A percentile compares a stretch with the other conserved stretches of the same genome.
phyloP scores from a whole-genome alignment of 2,113 vertebrate species.

The Lichenostomus cassidix region DNA sequence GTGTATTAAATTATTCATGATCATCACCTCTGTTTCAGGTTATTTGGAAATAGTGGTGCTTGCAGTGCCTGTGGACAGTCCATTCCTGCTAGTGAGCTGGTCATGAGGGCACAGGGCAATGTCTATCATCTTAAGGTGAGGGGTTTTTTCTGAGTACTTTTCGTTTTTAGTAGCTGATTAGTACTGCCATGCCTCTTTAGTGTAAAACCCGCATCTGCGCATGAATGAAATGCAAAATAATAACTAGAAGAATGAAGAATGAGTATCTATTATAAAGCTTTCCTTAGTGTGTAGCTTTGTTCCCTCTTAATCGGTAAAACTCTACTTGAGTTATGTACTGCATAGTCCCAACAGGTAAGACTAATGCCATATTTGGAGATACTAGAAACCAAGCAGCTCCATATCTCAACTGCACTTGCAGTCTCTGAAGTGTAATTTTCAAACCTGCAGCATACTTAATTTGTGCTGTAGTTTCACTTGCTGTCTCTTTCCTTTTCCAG shows the following conservation, averaged over 20 bases:
- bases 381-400: constrained; percentile 7
- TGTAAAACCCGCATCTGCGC: background rate
- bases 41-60: constrained; percentile 98
- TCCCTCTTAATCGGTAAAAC: background rate
- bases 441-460: constrained; percentile 60
- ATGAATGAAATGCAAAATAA: background rate
- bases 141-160: background rate
- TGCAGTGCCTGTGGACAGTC: constrained; percentile 99
- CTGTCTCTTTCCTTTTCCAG: constrained; percentile 73
- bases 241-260: background rate
- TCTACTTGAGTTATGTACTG: constrained; percentile 29
- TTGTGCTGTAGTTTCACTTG: constrained; percentile 65
- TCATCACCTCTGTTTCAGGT: constrained; percentile 81
- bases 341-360: constrained; percentile 31
- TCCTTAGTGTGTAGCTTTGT: background rate
- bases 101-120: constrained; percentile 98
- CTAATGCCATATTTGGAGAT: constrained; percentile 30
- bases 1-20: constrained; percentile 48
- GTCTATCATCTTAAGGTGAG: constrained; percentile 99
- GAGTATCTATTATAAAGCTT: background rate
- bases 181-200: background rate
- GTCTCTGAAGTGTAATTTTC: constrained; percentile 52
- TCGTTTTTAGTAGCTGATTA: background rate
- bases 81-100: constrained; percentile 97
- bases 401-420: constrained; percentile 18